Conservation (phyloP, 1,140 invertebrate genomes). For the Helicoverpa zea region DNA sequence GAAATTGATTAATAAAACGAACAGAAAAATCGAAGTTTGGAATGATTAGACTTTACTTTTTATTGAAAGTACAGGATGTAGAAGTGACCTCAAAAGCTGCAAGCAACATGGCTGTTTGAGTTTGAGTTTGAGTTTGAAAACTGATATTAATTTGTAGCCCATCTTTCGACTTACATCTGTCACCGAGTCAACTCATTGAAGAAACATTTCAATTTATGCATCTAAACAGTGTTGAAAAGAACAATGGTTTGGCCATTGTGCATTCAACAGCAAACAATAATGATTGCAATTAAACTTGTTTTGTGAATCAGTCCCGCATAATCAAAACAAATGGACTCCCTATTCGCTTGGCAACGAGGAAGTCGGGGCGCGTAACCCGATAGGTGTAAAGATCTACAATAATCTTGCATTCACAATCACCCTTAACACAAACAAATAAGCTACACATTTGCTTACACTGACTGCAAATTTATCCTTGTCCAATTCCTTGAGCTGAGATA, state of each 20-base stretch:
- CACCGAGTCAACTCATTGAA: no score
- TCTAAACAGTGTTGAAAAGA: background rate
- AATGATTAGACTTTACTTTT: no score
- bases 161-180: background rate
- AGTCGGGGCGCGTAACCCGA: slow-evolving; percentile 44
- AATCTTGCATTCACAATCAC: background rate
- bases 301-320: slow-evolving; percentile 16
- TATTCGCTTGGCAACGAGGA: slow-evolving; percentile 41
- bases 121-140: no score
- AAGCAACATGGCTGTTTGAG: no score
- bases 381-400: slow-evolving; percentile 43
- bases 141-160: background rate
- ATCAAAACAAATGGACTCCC: slow-evolving; percentile 20
- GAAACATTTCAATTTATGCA: background rate
- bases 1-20: no score
- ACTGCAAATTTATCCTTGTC: background rate
- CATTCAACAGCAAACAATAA: slow-evolving; percentile 5
- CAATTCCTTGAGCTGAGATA: background rate
- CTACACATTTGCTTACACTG: background rate
- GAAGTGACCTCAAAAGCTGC: no score
- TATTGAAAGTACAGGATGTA: no score
- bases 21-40: no score
- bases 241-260: background rate
- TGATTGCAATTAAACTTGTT: slow-evolving; percentile 38
- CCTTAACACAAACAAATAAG: background rate